Evolutionary conservation across 2,888 invertebrate genomes (phyloP).

Genomic region (Leptogaster cylindrica): DNA sequence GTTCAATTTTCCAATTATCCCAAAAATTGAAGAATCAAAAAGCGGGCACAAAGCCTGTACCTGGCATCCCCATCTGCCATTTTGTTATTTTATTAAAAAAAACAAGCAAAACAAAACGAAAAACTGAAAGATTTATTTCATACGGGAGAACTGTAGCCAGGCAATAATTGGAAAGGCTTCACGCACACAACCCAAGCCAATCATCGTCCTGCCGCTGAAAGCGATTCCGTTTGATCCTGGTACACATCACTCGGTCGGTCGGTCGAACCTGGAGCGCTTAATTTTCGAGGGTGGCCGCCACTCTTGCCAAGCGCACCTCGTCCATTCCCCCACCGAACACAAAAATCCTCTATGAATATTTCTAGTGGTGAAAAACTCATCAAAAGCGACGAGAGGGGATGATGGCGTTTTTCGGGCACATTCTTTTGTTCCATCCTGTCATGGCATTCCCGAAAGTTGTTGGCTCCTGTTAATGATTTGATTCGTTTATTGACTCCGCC

Average conservation of each 20-base stretch:
- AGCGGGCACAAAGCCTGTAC: slow-evolving; percentile 8
- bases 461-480: slow-evolving; percentile 34
- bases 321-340: not conserved
- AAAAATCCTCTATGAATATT: slow-evolving; percentile 15
- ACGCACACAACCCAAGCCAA: slow-evolving; percentile 33
- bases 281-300: slow-evolving; percentile 6
- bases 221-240: slow-evolving; percentile 32
- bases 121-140: slow-evolving; percentile 27
- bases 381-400: slow-evolving; percentile 8
- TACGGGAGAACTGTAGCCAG: slow-evolving; percentile 5
- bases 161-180: slow-evolving; percentile 37
- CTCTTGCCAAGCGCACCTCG: not conserved
- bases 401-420: not conserved
- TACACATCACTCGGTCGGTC: slow-evolving; percentile 22
- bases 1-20: slow-evolving; percentile 40
- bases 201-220: slow-evolving; percentile 30
- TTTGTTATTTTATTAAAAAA: slow-evolving; percentile 37
- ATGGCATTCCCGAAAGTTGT: slow-evolving; percentile 5
- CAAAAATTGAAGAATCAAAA: slow-evolving; percentile 40
- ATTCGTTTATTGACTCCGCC: slow-evolving; percentile 37
- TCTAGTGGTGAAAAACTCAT: slow-evolving; percentile 34
- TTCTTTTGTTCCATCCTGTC: slow-evolving; percentile 29
- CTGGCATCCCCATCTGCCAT: slow-evolving; percentile 33
- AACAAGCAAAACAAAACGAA: not conserved
- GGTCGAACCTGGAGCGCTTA: slow-evolving; percentile 7